A percentile compares a stretch with the other conserved stretches of the same genome.
These are phyloP conservation scores for Actinemys pallida DNA, from an alignment of 2,113 vertebrate species.

Conservation along the genomic window DNA sequence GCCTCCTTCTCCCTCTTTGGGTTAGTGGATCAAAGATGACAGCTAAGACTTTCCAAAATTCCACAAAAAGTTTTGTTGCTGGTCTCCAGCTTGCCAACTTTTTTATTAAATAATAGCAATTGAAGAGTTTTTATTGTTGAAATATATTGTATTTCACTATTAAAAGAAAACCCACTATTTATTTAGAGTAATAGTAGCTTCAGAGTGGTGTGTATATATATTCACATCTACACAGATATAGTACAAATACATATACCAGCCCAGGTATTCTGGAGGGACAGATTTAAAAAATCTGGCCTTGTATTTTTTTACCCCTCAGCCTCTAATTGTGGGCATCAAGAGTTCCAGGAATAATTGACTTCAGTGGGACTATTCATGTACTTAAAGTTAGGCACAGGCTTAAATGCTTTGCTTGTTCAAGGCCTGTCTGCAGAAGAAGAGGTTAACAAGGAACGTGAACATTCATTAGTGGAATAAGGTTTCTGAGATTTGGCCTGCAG, in stretches of 20 bases:
- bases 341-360: background rate
- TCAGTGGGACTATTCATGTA: background rate
- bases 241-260: background rate
- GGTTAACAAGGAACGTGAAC: background rate
- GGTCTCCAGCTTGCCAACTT: background rate
- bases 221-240: background rate
- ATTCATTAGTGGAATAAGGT: background rate
- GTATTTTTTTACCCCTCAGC: background rate
- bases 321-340: background rate
- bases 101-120: background rate
- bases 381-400: background rate
- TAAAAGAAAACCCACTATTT: background rate
- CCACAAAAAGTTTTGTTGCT: background rate
- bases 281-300: background rate
- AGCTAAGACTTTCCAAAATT: background rate
- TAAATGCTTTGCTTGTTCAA: background rate
- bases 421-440: background rate
- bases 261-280: background rate
- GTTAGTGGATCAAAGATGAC: background rate
- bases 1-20: background rate
- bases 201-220: background rate
- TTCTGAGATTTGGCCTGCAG: background rate
- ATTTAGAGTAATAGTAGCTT: background rate
- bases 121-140: background rate
- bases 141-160: background rate